These are phyloP conservation scores for Tapirus terrestris DNA, from an alignment of 2,113 vertebrate species.

Conservation along the genomic window DNA sequence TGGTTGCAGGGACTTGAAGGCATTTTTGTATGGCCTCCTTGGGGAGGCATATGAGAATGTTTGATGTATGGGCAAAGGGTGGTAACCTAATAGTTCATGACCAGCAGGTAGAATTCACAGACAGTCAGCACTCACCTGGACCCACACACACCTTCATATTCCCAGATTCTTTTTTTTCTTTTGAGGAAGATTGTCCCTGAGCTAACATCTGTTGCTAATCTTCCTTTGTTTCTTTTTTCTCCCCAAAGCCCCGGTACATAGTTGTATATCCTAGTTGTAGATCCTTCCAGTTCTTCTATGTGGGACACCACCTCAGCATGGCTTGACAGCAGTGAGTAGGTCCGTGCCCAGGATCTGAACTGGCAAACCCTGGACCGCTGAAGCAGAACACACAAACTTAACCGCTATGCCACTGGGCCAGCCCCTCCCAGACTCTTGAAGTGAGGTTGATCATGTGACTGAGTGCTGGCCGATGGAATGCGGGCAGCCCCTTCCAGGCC, in stretches of 20 bases:
- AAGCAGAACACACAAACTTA: too few relatives aligned
- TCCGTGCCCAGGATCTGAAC: too few relatives aligned
- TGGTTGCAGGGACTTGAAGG: neutral
- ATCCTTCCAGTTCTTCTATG: too few relatives aligned
- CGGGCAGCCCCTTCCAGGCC: neutral
- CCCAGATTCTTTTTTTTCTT: neutral
- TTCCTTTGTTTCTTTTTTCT: too few relatives aligned
- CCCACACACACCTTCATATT: fast-evolving
- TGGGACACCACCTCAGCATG: too few relatives aligned
- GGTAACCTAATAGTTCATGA: neutral
- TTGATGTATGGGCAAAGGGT: neutral
- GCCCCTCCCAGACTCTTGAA: neutral
- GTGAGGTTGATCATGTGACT: neutral
- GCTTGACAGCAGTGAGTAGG: too few relatives aligned
- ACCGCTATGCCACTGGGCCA: too few relatives aligned
- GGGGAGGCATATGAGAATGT: neutral
- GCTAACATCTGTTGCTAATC: too few relatives aligned
- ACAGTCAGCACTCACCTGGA: neutral
- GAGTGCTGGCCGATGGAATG: neutral
- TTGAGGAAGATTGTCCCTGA: too few relatives aligned
- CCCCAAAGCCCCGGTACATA: too few relatives aligned
- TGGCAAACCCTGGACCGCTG: too few relatives aligned
- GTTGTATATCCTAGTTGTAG: too few relatives aligned
- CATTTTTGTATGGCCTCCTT: neutral
- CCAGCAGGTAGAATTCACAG: neutral